A percentile compares a stretch with the other conserved stretches of the same genome.
These are phyloP conservation scores for Lasioglossum calceatum DNA, from an alignment of 2,888 invertebrate species.

Conservation along the genomic window DNA sequence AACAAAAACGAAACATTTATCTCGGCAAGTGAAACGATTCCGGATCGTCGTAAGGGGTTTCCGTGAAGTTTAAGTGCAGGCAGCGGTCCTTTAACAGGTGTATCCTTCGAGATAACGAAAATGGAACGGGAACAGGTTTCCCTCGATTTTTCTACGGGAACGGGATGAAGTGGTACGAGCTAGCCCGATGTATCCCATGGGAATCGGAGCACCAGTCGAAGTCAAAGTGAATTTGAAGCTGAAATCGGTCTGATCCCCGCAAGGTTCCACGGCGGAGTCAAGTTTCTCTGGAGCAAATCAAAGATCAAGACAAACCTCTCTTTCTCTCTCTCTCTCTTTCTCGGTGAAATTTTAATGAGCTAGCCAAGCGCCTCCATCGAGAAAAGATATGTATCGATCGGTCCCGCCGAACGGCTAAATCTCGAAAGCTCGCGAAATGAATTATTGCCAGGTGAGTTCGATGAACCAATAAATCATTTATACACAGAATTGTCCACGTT, in stretches of 20 bases:
- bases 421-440: constrained; percentile 66
- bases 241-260: constrained; percentile 69
- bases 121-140: constrained; percentile 31
- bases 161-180: constrained; percentile 37
- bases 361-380: constrained; percentile 46
- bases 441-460: constrained; percentile 29
- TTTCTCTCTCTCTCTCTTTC: constrained; percentile 1
- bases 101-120: constrained; percentile 36
- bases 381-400: constrained; percentile 58
- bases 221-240: constrained; percentile 69
- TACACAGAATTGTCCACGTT: neutral
- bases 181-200: constrained; percentile 62
- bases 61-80: constrained; percentile 54
- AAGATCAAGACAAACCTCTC: constrained; percentile 71
- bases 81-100: constrained; percentile 33
- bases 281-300: constrained; percentile 57
- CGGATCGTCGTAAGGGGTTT: constrained; percentile 13
- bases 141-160: constrained; percentile 55
- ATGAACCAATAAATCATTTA: neutral
- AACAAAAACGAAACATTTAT: constrained; percentile 6
- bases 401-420: constrained; percentile 57
- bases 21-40: neutral
- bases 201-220: constrained; percentile 61
- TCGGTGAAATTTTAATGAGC: constrained; percentile 76
- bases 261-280: constrained; percentile 51